Conservation (phyloP, 2,888 invertebrate species). For the Tipula unca region DNA sequence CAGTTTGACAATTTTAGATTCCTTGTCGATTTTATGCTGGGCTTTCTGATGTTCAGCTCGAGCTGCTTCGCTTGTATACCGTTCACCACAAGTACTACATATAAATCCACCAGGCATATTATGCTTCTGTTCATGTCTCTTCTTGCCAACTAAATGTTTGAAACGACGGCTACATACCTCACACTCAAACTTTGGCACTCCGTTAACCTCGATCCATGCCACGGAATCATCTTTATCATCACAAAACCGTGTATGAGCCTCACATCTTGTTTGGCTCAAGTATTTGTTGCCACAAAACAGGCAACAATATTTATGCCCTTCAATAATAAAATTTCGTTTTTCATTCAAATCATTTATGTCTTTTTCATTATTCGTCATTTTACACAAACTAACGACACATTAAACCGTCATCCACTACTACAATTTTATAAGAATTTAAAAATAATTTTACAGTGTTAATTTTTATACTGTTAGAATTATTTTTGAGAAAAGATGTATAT, state of each 20-base stretch:
- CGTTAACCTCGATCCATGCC: neutral
- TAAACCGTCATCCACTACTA: neutral
- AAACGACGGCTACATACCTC: conserved; percentile 21
- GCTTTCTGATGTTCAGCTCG: neutral
- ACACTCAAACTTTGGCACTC: neutral
- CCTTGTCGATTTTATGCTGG: conserved; percentile 25
- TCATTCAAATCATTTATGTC: neutral
- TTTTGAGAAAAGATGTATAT: neutral
- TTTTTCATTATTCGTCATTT: neutral
- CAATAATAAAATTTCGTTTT: neutral
- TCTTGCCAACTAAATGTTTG: conserved; percentile 33
- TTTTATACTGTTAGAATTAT: neutral
- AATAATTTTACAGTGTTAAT: neutral
- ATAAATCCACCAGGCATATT: conserved; percentile 39
- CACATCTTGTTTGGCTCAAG: neutral
- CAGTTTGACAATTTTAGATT: conserved; percentile 28
- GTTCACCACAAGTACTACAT: conserved; percentile 38
- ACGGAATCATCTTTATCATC: neutral
- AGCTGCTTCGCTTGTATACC: conserved; percentile 28
- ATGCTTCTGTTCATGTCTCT: conserved; percentile 40
- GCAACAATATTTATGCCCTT: neutral
- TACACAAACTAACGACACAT: neutral
- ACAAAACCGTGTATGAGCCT: neutral
- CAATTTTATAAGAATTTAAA: neutral
- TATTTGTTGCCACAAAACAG: neutral